phyloP scores from a whole-genome alignment of 2,888 invertebrate genomes.

The Pachymerium ferrugineum region DNA sequence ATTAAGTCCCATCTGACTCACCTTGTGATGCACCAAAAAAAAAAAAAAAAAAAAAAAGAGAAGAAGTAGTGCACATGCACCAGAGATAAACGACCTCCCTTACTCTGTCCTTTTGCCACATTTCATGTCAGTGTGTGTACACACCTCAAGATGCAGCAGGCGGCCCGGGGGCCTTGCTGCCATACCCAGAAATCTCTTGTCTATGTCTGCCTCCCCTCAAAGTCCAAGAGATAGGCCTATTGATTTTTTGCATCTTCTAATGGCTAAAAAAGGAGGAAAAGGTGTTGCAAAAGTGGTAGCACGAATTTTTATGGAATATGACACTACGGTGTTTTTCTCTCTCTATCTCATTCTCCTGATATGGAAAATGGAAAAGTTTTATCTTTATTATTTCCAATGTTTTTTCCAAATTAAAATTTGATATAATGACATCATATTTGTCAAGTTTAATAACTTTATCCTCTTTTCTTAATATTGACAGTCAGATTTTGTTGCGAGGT shows the following conservation, averaged over 20 bases:
- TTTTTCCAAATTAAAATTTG: too few species aligned
- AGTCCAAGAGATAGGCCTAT: conserved; percentile 3
- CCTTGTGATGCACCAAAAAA: neutral
- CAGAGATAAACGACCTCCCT: conserved; percentile 8
- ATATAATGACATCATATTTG: too few species aligned
- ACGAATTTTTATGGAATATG: too few species aligned
- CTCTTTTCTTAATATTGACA: too few species aligned
- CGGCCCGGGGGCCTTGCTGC: neutral
- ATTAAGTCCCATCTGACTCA: conserved; percentile 8
- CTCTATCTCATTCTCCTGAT: neutral
- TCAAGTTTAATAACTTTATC: too few species aligned
- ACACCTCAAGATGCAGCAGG: neutral
- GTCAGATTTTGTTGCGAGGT: too few species aligned
- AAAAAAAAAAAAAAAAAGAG: neutral
- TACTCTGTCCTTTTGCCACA: neutral
- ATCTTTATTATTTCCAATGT: neutral
- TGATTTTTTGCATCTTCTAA: conserved; percentile 2
- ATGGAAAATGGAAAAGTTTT: neutral
- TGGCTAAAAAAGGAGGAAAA: neutral
- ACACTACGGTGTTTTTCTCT: neutral
- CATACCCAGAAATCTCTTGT: conserved; percentile 1
- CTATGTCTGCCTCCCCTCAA: conserved; percentile 1
- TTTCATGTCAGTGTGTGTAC: conserved; percentile 2
- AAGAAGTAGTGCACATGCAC: conserved; percentile 13
- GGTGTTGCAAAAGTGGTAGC: neutral